Evolutionary conservation across 2,797 vertebrate genomes (phyloP), one percentile per base, ranked within the genome.

Genomic region (Chrosomus eos): DNA sequence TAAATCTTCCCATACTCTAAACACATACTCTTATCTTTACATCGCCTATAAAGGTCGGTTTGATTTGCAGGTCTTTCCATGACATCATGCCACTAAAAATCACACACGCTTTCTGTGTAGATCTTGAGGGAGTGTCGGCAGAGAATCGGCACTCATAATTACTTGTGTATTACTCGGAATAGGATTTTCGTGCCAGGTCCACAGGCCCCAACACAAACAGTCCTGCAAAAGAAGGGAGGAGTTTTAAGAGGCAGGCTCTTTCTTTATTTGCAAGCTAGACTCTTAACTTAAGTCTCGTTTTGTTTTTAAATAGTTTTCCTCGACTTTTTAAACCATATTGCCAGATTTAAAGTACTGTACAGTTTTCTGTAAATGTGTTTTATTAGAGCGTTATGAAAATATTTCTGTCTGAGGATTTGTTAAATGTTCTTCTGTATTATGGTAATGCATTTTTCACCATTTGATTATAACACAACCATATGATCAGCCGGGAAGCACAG

Each of bases 81-180:
- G 70, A 55, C 79, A 28, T 82, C 38, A 82, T 85, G 38, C 43
- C 45, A 73, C 79, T 73, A 48, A 84, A 33, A 86, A 72, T 83
- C 81, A 58, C 38, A 80, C 48, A 48, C 40, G 14, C 36, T 43
- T 62, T 64, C 31, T 73, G 76, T 58, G 36, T 28, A 80, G 38
- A 83, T 31, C 60, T 67, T 28, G 48, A 55, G 23, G 51, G 62
- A 83, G 23, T 10, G 23, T 68, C 5, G n/a, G 71, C 62, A 80
- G 45, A 80, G 45, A 79, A 80, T 64, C 80, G 62, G 53, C 76
- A 71, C 73, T 45, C 31, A 21, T 28, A 66, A 85, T 72, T 73
- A 77, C 55, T 43, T 14, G 31, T 70, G n/a, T n/a, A n/a, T 33
- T 36, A 76, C 55, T 77, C 82, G 55, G 23, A 71, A 82, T 76